Conservation (phyloP, 2,113 vertebrate species). For the Brienomyrus brachyistius region DNA sequence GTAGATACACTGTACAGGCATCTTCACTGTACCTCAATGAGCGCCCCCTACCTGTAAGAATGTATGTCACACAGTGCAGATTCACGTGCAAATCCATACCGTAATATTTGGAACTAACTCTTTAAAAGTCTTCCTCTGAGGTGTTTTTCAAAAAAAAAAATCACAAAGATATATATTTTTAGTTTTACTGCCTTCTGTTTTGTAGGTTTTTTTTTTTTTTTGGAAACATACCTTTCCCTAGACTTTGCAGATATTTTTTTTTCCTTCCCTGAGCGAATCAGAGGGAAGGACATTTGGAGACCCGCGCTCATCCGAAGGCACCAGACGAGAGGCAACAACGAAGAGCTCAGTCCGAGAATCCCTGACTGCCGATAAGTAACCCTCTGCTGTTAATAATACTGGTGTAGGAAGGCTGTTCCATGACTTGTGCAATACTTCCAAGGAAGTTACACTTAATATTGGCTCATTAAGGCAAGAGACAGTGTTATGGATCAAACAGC, state of each 20-base stretch:
- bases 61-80: conserved; percentile 70
- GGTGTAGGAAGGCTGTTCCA: conserved; percentile 38
- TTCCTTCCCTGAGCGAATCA: conserved; percentile 30
- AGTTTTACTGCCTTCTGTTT: conserved; percentile 52
- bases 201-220: conserved; percentile 22
- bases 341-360: neutral
- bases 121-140: conserved; percentile 78
- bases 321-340: neutral
- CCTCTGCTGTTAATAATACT: conserved; percentile 32
- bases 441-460: conserved; percentile 37
- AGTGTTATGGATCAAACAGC: conserved; percentile 58
- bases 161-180: conserved; percentile 63
- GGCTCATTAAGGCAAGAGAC: conserved; percentile 49
- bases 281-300: neutral
- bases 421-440: conserved; percentile 41
- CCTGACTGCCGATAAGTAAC: conserved; percentile 24
- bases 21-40: conserved; percentile 84
- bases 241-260: conserved; percentile 13
- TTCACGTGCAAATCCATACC: conserved; percentile 46
- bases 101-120: conserved; percentile 68
- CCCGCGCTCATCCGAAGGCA: neutral
- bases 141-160: conserved; percentile 39
- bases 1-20: conserved; percentile 65
- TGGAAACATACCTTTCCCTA: conserved; percentile 12
- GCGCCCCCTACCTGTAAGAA: conserved; percentile 75